Evolutionary conservation across 2,113 vertebrate genomes (phyloP).

Genomic region (Callipepla squamata): DNA sequence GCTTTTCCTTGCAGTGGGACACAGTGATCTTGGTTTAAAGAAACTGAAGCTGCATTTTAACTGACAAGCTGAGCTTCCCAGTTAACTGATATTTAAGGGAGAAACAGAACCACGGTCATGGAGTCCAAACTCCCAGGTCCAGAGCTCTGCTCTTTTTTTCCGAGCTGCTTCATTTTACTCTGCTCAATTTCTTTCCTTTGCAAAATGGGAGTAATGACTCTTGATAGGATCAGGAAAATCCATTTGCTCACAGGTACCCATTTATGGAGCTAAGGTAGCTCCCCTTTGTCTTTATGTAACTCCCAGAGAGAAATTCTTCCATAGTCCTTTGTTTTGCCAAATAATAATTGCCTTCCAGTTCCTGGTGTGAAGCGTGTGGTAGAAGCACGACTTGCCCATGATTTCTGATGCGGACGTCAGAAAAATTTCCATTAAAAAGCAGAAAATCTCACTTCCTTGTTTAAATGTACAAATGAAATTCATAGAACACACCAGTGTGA

Average conservation of each 20-base stretch:
- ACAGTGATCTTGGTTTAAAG: slow-evolving; percentile 14
- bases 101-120: background rate
- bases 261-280: background rate
- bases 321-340: background rate
- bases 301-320: background rate
- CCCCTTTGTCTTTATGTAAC: background rate
- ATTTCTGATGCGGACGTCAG: background rate
- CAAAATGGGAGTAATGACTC: background rate
- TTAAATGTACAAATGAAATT: background rate
- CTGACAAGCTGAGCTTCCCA: background rate
- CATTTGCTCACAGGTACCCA: background rate
- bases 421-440: background rate
- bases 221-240: background rate
- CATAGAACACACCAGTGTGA: background rate
- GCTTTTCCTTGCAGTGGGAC: slow-evolving; percentile 37
- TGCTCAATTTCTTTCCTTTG: background rate
- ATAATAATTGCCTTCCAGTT: rapidly evolving
- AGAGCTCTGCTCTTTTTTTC: background rate
- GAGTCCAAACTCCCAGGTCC: background rate
- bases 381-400: background rate
- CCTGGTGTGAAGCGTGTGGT: background rate
- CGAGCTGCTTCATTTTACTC: background rate
- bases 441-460: background rate
- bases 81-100: slow-evolving; percentile 12
- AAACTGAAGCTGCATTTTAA: slow-evolving; percentile 19